phyloP scores from a whole-genome alignment of 2,888 invertebrate species.

The Arge pagana region DNA sequence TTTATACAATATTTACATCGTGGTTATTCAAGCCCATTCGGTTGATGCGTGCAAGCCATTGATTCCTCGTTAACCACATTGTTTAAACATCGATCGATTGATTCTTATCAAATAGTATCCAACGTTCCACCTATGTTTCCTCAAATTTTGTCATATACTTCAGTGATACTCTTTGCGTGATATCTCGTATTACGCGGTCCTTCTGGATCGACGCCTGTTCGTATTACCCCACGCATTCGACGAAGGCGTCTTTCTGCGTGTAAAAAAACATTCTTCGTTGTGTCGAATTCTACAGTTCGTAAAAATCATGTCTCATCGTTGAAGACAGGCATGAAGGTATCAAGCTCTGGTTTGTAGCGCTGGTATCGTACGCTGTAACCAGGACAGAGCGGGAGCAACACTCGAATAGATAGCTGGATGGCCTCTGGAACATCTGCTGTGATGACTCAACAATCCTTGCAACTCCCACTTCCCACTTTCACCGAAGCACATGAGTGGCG shows the following conservation, averaged over 20 bases:
- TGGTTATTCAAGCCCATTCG: constrained; percentile 40
- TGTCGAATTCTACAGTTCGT: constrained; percentile 6
- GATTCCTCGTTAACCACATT: too few species aligned
- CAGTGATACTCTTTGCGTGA: too few species aligned
- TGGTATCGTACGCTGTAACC: constrained; percentile 52
- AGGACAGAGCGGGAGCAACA: constrained; percentile 49
- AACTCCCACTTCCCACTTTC: constrained; percentile 64
- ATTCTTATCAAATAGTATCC: too few species aligned
- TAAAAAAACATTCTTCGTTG: too few species aligned
- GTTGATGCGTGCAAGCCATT: too few species aligned
- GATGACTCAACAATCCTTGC: constrained; percentile 65
- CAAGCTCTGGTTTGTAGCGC: constrained; percentile 47
- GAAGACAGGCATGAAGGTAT: constrained; percentile 18
- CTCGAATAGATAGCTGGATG: constrained; percentile 64
- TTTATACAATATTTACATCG: constrained; percentile 56
- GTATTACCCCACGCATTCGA: too few species aligned
- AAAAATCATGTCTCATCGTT: constrained; percentile 3
- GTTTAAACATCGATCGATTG: too few species aligned
- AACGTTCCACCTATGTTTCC: too few species aligned
- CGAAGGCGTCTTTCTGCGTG: too few species aligned
- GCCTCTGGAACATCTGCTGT: constrained; percentile 65
- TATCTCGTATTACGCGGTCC: too few species aligned
- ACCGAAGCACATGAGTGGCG: constrained; percentile 67
- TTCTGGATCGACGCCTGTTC: too few species aligned
- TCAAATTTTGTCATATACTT: too few species aligned